These are phyloP conservation scores for Amblyjoppa fuscipennis DNA, from an alignment of 2,888 invertebrate species.

Conservation along the genomic window DNA sequence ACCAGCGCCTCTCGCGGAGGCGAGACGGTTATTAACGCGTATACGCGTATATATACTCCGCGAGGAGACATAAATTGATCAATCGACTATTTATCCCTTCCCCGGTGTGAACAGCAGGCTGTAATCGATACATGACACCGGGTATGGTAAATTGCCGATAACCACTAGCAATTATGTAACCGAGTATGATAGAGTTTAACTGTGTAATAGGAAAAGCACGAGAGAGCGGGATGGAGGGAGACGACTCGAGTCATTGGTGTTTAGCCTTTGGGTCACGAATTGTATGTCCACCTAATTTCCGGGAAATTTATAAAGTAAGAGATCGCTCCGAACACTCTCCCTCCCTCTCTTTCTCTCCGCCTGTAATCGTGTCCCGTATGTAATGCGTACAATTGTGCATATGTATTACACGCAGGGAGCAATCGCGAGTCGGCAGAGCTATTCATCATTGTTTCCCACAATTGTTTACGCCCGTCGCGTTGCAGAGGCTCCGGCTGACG, in stretches of 20 bases:
- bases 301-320: slow-evolving; percentile 31
- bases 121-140: slow-evolving; percentile 40
- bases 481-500: slow-evolving; percentile 4
- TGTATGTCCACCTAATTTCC: slow-evolving; percentile 13
- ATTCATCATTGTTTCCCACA: slow-evolving; percentile 85
- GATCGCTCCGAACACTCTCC: neutral
- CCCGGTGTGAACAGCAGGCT: slow-evolving; percentile 38
- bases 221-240: neutral
- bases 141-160: slow-evolving; percentile 1
- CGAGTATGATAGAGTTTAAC: neutral
- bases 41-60: neutral
- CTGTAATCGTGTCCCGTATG: neutral
- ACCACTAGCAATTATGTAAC: slow-evolving; percentile 27
- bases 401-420: neutral
- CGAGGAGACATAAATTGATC: slow-evolving; percentile 40
- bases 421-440: slow-evolving; percentile 76
- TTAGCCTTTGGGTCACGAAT: neutral
- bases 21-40: neutral
- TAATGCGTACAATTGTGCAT: neutral
- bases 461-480: slow-evolving; percentile 85
- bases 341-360: neutral
- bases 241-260: neutral
- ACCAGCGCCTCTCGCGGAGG: neutral
- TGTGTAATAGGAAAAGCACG: neutral
- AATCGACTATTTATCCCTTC: slow-evolving; percentile 33